Conservation (phyloP, 2,113 vertebrate species). For the Tympanuchus pallidicinctus region DNA sequence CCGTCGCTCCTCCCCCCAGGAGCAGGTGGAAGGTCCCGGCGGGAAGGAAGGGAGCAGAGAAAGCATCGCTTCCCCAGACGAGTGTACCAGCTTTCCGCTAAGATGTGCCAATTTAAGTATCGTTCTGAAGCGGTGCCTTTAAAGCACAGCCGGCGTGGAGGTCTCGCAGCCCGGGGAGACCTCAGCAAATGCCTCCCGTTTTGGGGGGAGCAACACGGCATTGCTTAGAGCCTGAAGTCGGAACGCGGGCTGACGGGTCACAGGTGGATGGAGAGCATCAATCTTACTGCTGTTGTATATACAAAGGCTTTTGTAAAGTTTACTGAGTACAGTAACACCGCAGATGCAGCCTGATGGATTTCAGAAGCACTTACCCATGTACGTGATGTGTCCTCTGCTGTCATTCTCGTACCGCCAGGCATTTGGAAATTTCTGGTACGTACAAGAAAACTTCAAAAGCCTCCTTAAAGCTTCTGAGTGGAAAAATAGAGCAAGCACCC, state of each 20-base stretch:
- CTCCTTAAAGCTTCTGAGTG: neutral
- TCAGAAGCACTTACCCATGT: neutral
- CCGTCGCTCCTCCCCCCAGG: neutral
- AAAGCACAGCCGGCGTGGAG: neutral
- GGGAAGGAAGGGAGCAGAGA: neutral
- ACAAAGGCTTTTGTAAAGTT: neutral
- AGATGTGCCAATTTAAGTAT: neutral
- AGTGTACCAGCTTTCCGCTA: neutral
- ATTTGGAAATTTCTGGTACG: neutral
- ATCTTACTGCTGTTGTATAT: neutral
- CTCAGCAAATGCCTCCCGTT: fast-evolving
- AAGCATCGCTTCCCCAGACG: neutral
- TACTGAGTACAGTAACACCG: neutral
- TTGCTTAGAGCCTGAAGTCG: neutral
- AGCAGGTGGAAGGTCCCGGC: neutral
- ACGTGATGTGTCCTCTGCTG: neutral
- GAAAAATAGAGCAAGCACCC: neutral
- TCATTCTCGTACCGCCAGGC: neutral
- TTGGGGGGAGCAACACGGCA: neutral
- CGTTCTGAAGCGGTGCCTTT: neutral
- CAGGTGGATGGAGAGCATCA: neutral
- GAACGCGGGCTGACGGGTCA: neutral
- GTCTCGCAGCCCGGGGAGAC: fast-evolving
- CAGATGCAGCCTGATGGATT: neutral
- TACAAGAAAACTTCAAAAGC: neutral